Base-by-base conservation (phyloP, 2,797 vertebrate species). In the Xiphorhynchus erythropygius region DNA sequence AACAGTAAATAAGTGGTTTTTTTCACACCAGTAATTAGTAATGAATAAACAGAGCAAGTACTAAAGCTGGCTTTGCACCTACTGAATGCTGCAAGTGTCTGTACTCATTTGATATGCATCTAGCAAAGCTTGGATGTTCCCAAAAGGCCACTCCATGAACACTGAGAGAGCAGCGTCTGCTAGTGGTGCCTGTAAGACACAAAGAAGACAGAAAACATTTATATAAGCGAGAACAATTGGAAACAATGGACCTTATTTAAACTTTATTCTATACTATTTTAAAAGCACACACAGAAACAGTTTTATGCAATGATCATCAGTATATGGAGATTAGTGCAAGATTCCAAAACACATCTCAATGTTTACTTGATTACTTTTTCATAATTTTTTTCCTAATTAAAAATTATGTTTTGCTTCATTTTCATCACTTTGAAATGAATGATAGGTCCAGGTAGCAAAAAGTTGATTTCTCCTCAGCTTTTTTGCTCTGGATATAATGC, bases 51-150 rank as follows among this genome's bases (percentile, higher is more conserved):
- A 98, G 98, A 98, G 98, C 98, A 98, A 98, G 97, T 98, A 98
- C 95, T 98, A 98, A 98, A 99, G 99, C 98, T 99, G 99, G 99
- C 98, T 98, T 99, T 99, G 99, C 98, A 99, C 99, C 99, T 99
- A 99, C 99, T 99, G 99, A 99, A 99, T 99, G 99, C 99, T 99
- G 99, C 99, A 99, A 99, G 99, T 99, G 99, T 99, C 99, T 99
- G 99, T 99, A 99, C 98, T 99, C 99, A 98, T 99, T 99, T 98
- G 99, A 99, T 98, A 99, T 99, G 98, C 99, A 99, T 99, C 99
- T 98, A 98, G 99, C 99, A 98, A 99, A 99, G 98, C 99, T 99
- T 94, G 99, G 99, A 97, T 99, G 98, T 97, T 99, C 99, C 99
- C 99, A 99, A 98, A 99, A 99, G 98, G 99, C 99, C 98, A 99